Evolutionary conservation across 2,797 vertebrate genomes (phyloP).

Genomic region (Pseudomugil gertrudae): DNA sequence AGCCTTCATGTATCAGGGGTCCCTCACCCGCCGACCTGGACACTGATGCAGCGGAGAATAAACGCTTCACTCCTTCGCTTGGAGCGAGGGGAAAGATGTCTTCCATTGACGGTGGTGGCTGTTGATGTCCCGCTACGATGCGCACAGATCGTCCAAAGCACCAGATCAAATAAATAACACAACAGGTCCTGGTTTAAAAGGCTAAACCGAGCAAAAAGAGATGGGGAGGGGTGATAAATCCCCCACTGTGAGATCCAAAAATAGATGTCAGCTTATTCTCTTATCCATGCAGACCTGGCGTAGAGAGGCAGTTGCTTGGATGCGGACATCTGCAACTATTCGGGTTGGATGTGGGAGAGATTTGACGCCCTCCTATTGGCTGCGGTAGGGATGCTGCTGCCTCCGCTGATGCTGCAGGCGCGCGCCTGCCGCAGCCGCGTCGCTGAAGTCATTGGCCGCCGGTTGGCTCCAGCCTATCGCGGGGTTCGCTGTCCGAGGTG

Average conservation of each 20-base stretch:
- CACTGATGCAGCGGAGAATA: conserved; percentile 31
- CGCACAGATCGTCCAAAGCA: conserved; percentile 3
- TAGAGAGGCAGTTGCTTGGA: conserved; percentile 45
- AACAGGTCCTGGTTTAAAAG: conserved; percentile 1
- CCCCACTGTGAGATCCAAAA: conserved; percentile 66
- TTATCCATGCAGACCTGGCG: conserved; percentile 42
- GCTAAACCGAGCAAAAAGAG: conserved; percentile 31
- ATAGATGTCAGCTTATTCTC: conserved; percentile 63
- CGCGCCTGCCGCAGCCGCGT: conserved; percentile 32
- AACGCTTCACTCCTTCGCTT: conserved; percentile 48
- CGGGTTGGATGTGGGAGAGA: conserved; percentile 71
- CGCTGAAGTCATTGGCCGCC: conserved; percentile 46
- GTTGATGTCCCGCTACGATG: conserved; percentile 3
- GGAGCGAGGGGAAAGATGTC: conserved; percentile 57
- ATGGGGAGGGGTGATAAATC: conserved; percentile 26
- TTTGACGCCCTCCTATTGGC: conserved; percentile 68
- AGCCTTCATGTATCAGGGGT: conserved; percentile 39
- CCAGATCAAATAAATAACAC: background rate
- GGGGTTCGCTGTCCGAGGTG: conserved; percentile 64
- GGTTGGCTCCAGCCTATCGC: conserved; percentile 44
- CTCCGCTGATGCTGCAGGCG: conserved; percentile 20
- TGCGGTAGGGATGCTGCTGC: conserved; percentile 48
- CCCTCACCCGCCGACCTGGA: conserved; percentile 36
- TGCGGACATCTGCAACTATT: conserved; percentile 80
- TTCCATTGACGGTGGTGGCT: conserved; percentile 67